Percentiles rank a stretch among this genome's conserved stretches.
These are phyloP conservation scores for Mus spretus DNA, from an alignment of 2,797 vertebrate species.

Conservation along the genomic window DNA sequence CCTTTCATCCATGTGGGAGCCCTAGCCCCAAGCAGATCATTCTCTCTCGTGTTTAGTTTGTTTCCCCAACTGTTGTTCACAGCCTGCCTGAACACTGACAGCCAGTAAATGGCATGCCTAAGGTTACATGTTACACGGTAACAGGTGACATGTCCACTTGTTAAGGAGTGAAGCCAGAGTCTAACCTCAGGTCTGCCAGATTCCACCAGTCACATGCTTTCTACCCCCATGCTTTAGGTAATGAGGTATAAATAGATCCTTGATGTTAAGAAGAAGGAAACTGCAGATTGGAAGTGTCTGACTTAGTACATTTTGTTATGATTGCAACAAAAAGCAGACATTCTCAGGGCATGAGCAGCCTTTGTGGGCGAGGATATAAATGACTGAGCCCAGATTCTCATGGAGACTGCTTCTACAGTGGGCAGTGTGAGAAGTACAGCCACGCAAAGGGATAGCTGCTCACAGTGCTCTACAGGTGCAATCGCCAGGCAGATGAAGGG, in stretches of 20 bases:
- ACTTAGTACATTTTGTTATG: conserved; percentile 31
- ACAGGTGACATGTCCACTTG: background rate
- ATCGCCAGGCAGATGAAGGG: background rate
- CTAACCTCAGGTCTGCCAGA: background rate
- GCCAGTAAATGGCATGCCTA: background rate
- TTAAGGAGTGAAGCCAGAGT: background rate
- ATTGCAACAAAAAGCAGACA: background rate
- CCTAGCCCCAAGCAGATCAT: background rate
- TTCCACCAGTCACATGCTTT: background rate
- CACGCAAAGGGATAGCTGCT: fast-evolving
- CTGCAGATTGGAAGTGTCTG: background rate
- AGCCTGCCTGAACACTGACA: background rate
- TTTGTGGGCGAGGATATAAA: background rate
- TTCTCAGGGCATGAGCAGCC: background rate
- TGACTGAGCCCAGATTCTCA: background rate
- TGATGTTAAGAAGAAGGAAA: background rate
- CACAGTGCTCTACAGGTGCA: background rate
- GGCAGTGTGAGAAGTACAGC: background rate
- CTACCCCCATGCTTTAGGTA: background rate
- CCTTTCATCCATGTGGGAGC: background rate
- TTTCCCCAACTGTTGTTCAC: background rate
- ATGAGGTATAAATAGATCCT: background rate
- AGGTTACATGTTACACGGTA: background rate
- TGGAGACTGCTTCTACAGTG: background rate
- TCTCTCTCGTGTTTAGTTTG: background rate